A percentile compares a stretch with the other conserved stretches of the same genome.
These are phyloP conservation scores for Lycaon pictus DNA, from an alignment of 2,113 vertebrate genomes.

Conservation along the genomic window DNA sequence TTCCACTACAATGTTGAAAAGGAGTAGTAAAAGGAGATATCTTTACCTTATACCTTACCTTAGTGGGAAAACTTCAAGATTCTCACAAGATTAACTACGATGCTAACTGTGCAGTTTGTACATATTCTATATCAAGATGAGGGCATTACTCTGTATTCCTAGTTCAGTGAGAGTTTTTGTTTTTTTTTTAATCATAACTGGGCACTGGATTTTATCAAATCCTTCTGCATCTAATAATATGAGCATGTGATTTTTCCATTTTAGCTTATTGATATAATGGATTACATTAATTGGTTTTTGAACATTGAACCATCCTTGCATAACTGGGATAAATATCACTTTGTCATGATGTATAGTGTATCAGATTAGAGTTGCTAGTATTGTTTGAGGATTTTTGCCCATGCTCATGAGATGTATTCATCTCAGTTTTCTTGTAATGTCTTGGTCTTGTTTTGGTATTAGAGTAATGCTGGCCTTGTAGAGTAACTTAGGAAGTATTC, in stretches of 20 bases:
- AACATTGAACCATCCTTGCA: not conserved
- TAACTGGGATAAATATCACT: not conserved
- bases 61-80: not conserved
- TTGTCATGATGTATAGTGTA: not conserved
- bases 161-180: not conserved
- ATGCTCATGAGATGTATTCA: not conserved
- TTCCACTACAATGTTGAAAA: not conserved
- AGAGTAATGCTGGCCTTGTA: not conserved
- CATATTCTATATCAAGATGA: not conserved
- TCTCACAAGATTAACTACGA: not conserved
- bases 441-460: not conserved
- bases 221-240: not conserved
- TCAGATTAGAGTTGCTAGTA: not conserved
- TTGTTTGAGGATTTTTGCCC: not conserved
- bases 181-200: not conserved
- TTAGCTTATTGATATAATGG: not conserved
- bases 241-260: not conserved
- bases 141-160: not conserved
- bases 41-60: not conserved
- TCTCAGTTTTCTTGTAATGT: not conserved
- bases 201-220: not conserved
- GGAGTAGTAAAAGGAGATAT: not conserved
- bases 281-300: not conserved
- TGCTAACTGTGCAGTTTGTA: not conserved
- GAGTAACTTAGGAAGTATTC: not conserved